Base-by-base conservation (phyloP, 2,888 invertebrate species). In the Hoplodrina blanda region DNA sequence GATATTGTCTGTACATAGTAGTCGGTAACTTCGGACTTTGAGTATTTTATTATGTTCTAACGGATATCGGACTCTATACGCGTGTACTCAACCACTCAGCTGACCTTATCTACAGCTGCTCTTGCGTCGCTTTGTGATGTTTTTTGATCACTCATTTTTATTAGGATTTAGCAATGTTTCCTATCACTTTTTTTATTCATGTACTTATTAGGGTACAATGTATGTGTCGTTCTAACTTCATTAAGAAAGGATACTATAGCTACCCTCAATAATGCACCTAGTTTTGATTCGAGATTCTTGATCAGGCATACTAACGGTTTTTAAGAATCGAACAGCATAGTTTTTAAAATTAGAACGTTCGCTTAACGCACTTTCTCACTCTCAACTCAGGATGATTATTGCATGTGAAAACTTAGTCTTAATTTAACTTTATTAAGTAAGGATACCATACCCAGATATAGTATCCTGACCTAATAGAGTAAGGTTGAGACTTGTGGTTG, bases 1-100 rank as follows among this genome's bases (percentile, higher is more conserved):
- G 67, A 75, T 72, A 79, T 70, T 20, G 20, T 55, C 50, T 54
- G 33, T 61, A n/a, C n/a, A n/a, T n/a, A 44, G 76, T 53, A 57
- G 62, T 25, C 13, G 10, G n/a, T 62, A 50, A 46, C 46, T 17
- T 17, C 17, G 46, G 20, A 17, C 37, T 20, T 56, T 11, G 25
- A 52, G 53, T 60, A 19, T 59, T 64, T 72, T 54, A 49, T 19
- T 7, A 19, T 67, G 17, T 11, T n/a, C 17, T 46, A 46, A 17
- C 17, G 46, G n/a, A 3, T 37, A 4, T 54, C 4, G 3, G 8
- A 25, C 7, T 41, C 13, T 5, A 50, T 70, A 2, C 41, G 20
- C 37, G 19, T 37, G 44, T 53, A 69, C 57, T 56, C 25, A 50
- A 10, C 41, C 41, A 41, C 41, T 41, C 41, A 13, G 13, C 13